These are phyloP conservation scores for Gasterosteus aculeatus DNA, from an alignment of 2,113 vertebrate genomes.

Conservation along the genomic window DNA sequence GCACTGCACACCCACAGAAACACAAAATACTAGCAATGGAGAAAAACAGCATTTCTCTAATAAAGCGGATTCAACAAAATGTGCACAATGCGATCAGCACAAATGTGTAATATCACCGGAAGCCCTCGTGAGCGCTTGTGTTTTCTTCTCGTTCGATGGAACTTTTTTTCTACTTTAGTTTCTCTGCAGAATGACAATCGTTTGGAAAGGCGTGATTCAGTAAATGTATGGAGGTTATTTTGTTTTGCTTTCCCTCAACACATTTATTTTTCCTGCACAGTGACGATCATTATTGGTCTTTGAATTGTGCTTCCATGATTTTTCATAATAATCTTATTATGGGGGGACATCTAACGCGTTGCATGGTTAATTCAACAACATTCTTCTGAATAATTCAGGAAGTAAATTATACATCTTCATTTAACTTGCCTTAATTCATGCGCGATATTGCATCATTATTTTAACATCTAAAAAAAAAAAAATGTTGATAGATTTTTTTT, in stretches of 20 bases:
- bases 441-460: constrained; percentile 60
- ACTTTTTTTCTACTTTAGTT: constrained; percentile 46
- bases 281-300: constrained; percentile 32
- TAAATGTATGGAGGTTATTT: constrained; percentile 4
- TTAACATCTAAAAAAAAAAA: constrained; percentile 21
- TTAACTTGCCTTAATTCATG: constrained; percentile 67
- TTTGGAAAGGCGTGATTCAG: constrained; percentile 38
- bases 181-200: constrained; percentile 43
- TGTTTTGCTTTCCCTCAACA: not conserved
- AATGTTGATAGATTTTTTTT: too few species aligned
- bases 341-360: constrained; percentile 50
- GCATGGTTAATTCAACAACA: constrained; percentile 68
- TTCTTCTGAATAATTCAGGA: constrained; percentile 68
- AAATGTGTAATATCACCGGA: constrained; percentile 68
- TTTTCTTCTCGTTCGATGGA: constrained; percentile 55
- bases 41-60: constrained; percentile 66
- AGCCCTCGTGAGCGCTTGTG: constrained; percentile 66
- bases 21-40: constrained; percentile 75
- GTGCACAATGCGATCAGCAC: constrained; percentile 76
- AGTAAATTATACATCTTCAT: constrained; percentile 72
- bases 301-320: constrained; percentile 27
- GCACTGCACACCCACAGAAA: constrained; percentile 68
- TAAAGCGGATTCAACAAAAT: constrained; percentile 80
- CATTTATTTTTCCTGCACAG: constrained; percentile 10
- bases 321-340: constrained; percentile 48